phyloP scores from a whole-genome alignment of 2,797 vertebrate species.

The Rhabdophis nuchalis region DNA sequence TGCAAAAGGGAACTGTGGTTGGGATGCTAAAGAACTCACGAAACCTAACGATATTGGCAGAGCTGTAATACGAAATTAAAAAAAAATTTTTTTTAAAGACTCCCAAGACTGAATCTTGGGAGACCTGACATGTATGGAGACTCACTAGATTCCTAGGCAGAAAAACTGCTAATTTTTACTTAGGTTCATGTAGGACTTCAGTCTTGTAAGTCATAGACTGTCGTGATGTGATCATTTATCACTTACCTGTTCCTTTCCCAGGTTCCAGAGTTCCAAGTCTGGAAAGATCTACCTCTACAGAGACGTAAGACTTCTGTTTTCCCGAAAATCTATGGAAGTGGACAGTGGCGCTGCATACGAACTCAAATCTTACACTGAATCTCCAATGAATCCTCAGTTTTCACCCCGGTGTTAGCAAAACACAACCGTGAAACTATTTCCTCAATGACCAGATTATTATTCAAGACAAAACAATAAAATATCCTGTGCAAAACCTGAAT shows the following conservation, averaged over 20 bases:
- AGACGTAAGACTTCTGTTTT: slow-evolving; percentile 97
- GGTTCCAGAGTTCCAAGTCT: slow-evolving; percentile 99
- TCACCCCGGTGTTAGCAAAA: slow-evolving; percentile 87
- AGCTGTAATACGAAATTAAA: not conserved
- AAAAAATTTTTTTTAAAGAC: not conserved
- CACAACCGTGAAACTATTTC: slow-evolving; percentile 38
- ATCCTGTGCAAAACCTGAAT: slow-evolving; percentile 51
- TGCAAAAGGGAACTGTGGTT: not conserved
- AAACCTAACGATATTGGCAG: not conserved
- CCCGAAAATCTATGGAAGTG: slow-evolving; percentile 99
- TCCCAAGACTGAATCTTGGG: not conserved
- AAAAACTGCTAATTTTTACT: not conserved
- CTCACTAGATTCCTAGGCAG: not conserved
- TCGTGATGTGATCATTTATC: not conserved
- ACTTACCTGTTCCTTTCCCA: slow-evolving; percentile 57
- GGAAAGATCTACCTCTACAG: slow-evolving; percentile 99
- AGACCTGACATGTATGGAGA: not conserved
- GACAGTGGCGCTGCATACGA: slow-evolving; percentile 98
- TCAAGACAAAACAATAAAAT: slow-evolving; percentile 49
- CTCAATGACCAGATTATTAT: slow-evolving; percentile 51
- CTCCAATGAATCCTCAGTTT: slow-evolving; percentile 91
- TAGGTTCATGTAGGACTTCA: not conserved
- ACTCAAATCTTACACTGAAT: slow-evolving; percentile 97
- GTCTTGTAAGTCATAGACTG: not conserved
- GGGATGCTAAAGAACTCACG: not conserved